Base-by-base conservation (phyloP, 2,888 invertebrate genomes). In the Lithophane leautieri region DNA sequence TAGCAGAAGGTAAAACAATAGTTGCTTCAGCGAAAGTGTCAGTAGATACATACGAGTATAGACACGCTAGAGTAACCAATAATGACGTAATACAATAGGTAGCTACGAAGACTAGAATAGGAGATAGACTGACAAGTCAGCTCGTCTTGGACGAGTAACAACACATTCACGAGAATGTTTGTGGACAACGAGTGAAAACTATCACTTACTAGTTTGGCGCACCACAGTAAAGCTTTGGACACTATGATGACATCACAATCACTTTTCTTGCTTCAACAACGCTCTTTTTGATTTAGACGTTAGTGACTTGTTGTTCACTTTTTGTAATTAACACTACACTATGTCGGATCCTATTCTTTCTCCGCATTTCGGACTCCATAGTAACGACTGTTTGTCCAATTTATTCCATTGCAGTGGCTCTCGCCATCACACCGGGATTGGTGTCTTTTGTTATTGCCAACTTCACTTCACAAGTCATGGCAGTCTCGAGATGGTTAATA, bases 31-130 rank as follows among this genome's bases (percentile, higher is more conserved):
- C 86, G 80, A 70, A 76, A 80, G 84, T 82, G 89, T 73, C 62
- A 81, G 70, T 81, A 79, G 83, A 87, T 84, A 87, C 82, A 81
- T 82, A 88, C 82, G 85, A 85, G 85, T 84, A 85, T 81, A 88
- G 88, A 85, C 90, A 92, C 82, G 88, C 92, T 93, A 93, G 89
- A 90, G 78, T 89, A 91, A 93, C 89, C 90, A 90, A 92, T 89
- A 84, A 89, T 88, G 72, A 83, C 73, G 86, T 83, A 82, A 89
- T 88, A 91, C 89, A 90, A 85, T 89, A 91, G 88, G 83, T 75
- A 73, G 91, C 94, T 94, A 95, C 95, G 84, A 90, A 93, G 92
- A 93, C 94, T 94, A 94, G 88, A 93, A 63, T 84, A 84, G 84
- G 74, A 78, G 83, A 83, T 61, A 83, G 83, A 86, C 72, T 74